Percentiles rank a stretch among this genome's conserved stretches.
Evolutionary conservation across 2,797 vertebrate species (phyloP).

Genomic region (Alectoris magna): DNA sequence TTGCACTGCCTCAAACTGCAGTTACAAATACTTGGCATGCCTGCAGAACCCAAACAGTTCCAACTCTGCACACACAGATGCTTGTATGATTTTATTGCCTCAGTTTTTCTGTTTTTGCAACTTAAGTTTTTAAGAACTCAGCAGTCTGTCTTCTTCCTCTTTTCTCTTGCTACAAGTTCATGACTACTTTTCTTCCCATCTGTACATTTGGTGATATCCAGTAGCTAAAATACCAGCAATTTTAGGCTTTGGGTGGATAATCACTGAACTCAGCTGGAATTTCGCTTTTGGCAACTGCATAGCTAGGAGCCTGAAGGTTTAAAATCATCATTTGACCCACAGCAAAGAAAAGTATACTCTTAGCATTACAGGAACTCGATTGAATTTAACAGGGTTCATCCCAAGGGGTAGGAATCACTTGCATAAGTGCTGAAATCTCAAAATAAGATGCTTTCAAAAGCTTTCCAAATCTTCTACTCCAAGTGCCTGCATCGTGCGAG

Average conservation of each 20-base stretch:
- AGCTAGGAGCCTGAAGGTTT: slow-evolving; percentile 11
- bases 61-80: background rate
- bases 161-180: background rate
- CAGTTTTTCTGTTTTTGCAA: background rate
- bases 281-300: background rate
- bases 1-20: accelerated
- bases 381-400: slow-evolving; percentile 19
- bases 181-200: background rate
- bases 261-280: slow-evolving; percentile 5
- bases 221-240: background rate
- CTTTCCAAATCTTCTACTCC: background rate
- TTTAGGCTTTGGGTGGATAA: background rate
- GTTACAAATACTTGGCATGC: background rate
- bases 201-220: background rate
- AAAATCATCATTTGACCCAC: background rate
- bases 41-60: background rate
- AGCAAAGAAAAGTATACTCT: background rate
- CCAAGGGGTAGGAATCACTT: background rate
- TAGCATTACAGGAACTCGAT: background rate
- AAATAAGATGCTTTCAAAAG: slow-evolving; percentile 4
- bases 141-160: background rate
- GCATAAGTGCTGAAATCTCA: slow-evolving; percentile 28
- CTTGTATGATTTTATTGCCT: background rate
- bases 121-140: background rate
- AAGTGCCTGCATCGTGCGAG: background rate